Conservation (phyloP, 2,113 vertebrate genomes). For the Erythrocebus patas region DNA sequence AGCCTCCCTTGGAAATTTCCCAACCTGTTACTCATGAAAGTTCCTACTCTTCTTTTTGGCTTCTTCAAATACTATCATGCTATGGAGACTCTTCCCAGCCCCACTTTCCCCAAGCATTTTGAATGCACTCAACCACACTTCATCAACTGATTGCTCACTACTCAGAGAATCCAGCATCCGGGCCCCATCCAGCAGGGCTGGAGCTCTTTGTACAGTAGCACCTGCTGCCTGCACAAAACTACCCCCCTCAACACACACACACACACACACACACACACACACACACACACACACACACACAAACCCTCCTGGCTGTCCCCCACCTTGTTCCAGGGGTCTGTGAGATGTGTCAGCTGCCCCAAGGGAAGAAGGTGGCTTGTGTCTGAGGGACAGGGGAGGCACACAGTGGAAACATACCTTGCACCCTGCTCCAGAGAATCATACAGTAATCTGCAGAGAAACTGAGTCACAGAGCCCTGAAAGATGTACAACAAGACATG, state of each 20-base stretch:
- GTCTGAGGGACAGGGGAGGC: neutral
- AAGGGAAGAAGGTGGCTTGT: neutral
- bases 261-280: neutral
- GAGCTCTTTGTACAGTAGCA: neutral
- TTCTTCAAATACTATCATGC: neutral
- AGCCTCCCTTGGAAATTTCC: neutral
- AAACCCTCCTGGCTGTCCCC: neutral
- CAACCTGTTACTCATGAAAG: neutral
- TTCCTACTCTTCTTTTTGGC: neutral
- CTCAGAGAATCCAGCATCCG: neutral
- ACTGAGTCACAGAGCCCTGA: neutral
- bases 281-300: too few species aligned
- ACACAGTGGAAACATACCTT: neutral
- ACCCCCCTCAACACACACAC: neutral
- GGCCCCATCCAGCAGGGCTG: neutral
- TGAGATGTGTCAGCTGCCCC: neutral
- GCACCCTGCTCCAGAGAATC: neutral
- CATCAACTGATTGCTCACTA: neutral
- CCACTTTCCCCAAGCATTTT: rapidly evolving
- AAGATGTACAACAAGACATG: neutral
- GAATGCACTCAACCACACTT: neutral
- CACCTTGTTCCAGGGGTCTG: neutral
- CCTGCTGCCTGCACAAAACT: neutral
- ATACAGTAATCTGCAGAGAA: neutral
- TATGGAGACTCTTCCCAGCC: too few species aligned